Evolutionary conservation across 2,797 vertebrate species (phyloP).

Genomic region (Xenops minutus): DNA sequence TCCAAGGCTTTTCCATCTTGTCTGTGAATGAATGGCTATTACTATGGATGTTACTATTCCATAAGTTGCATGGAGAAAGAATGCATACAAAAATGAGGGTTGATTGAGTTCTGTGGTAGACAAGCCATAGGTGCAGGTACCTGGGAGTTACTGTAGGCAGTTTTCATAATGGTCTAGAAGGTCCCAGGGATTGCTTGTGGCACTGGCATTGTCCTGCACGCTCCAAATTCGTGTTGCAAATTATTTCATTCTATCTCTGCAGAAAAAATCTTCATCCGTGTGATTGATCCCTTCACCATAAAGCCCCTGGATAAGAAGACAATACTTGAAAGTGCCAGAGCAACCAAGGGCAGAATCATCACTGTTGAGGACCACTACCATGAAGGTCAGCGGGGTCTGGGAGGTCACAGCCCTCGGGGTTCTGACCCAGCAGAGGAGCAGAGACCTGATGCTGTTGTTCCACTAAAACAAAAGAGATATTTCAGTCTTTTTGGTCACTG

Average conservation of each 20-base stretch:
- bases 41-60: not conserved
- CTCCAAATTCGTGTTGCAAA: not conserved
- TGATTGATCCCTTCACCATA: conserved; percentile 93
- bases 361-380: conserved; percentile 96
- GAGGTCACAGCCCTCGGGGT: not conserved
- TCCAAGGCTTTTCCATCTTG: not conserved
- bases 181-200: not conserved
- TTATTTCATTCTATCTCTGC: not conserved
- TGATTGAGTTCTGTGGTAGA: not conserved
- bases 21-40: not conserved
- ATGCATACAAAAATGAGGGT: not conserved
- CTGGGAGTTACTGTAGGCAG: not conserved
- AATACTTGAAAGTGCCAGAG: conserved; percentile 86
- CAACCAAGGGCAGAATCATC: conserved; percentile 89
- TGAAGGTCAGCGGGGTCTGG: conserved; percentile 79
- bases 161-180: not conserved
- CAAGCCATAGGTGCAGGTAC: not conserved
- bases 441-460: not conserved
- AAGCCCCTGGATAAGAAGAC: conserved; percentile 93
- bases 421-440: not conserved
- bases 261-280: conserved; percentile 87
- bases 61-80: not conserved
- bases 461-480: not conserved
- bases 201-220: not conserved
- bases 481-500: not conserved